Percentiles rank a stretch among this genome's conserved stretches.
These are phyloP conservation scores for Mythimna pallens DNA, from an alignment of 2,888 invertebrate genomes.

Conservation along the genomic window DNA sequence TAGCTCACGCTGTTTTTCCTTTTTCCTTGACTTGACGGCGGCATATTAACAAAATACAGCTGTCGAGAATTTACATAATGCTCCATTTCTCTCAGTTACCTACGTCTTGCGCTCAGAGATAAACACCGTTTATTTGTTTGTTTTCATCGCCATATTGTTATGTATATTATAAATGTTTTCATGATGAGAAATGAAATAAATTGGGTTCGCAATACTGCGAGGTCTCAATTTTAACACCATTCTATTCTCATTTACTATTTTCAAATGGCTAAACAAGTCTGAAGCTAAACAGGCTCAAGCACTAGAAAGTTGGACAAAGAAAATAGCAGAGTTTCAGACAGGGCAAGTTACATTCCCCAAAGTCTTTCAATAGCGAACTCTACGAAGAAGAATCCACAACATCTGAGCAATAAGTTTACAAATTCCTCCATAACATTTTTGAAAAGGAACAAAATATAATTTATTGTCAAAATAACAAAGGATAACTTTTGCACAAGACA, in stretches of 20 bases:
- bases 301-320: conserved; percentile 3
- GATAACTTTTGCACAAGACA: conserved; percentile 52
- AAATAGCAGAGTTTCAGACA: conserved; percentile 19
- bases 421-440: conserved; percentile 44
- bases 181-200: conserved; percentile 2
- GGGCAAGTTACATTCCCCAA: conserved; percentile 4
- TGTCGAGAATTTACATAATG: conserved; percentile 55
- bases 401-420: conserved; percentile 34
- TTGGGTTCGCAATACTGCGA: conserved; percentile 5
- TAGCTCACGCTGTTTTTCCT: conserved; percentile 37
- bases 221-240: not conserved
- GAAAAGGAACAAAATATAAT: conserved; percentile 56
- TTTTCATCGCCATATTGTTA: conserved; percentile 36
- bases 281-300: not conserved
- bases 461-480: conserved; percentile 59
- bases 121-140: conserved; percentile 46
- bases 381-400: conserved; percentile 20
- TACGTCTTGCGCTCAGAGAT: conserved; percentile 32
- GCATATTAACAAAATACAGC: conserved; percentile 45
- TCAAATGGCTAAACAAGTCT: not conserved
- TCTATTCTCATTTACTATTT: not conserved
- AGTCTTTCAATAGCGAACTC: conserved; percentile 22
- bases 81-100: conserved; percentile 42
- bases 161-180: conserved; percentile 26
- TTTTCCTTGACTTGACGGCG: conserved; percentile 37